These are phyloP conservation scores for Ichneumoninae sp. DNA, from an alignment of 2,888 invertebrate species.

Conservation along the genomic window DNA sequence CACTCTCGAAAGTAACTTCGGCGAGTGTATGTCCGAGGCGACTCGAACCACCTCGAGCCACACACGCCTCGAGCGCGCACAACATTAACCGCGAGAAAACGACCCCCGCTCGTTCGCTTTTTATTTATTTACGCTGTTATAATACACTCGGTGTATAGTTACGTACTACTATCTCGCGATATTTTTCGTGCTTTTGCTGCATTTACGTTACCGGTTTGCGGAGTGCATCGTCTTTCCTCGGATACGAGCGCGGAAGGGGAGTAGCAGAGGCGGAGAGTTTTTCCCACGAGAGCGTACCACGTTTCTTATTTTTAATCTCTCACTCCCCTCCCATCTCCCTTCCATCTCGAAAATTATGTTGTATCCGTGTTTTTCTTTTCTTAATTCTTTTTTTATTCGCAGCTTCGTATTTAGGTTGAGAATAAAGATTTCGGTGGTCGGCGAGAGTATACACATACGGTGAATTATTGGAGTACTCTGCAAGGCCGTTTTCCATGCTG, in stretches of 20 bases:
- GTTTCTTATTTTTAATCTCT: conserved; percentile 27
- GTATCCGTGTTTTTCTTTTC: background rate
- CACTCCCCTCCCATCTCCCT: background rate
- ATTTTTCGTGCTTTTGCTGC: conserved; percentile 43
- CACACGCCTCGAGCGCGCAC: conserved; percentile 45
- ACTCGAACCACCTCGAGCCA: conserved; percentile 36
- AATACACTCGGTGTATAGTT: conserved; percentile 53
- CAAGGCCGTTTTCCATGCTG: background rate
- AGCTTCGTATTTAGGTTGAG: conserved; percentile 53
- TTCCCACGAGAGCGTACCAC: conserved; percentile 16
- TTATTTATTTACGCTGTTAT: conserved; percentile 62
- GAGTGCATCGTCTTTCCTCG: conserved; percentile 36
- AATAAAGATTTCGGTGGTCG: conserved; percentile 46
- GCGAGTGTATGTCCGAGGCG: conserved; percentile 49
- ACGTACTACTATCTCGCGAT: conserved; percentile 59
- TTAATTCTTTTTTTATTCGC: conserved; percentile 29
- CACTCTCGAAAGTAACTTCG: conserved; percentile 41
- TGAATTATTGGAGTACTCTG: conserved; percentile 20
- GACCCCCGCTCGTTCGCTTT: conserved; percentile 14
- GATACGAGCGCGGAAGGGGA: background rate
- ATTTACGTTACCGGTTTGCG: background rate
- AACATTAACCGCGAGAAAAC: conserved; percentile 50
- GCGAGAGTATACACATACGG: conserved; percentile 1
- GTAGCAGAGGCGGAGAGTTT: conserved; percentile 32
- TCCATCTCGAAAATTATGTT: conserved; percentile 11